Conservation (phyloP, 1,140 invertebrate genomes). For the Palaemon carinicauda region DNA sequence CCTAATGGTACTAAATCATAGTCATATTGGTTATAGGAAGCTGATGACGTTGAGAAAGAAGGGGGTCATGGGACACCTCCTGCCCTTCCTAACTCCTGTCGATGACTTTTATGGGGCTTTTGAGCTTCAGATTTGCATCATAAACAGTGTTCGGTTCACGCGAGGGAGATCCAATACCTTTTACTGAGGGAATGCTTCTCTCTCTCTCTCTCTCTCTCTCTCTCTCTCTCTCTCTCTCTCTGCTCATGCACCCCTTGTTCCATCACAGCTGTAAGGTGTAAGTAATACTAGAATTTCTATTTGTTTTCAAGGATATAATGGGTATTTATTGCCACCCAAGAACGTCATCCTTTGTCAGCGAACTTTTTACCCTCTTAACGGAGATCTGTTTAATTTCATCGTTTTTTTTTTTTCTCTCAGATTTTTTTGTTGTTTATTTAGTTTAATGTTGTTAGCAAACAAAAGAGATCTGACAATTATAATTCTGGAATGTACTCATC, state of each 20-base stretch:
- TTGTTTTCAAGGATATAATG: too few species aligned
- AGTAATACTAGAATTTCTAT: too few species aligned
- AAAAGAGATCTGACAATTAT: too few species aligned
- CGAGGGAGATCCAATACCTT: neutral
- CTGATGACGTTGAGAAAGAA: neutral
- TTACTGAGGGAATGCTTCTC: neutral
- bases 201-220: neutral
- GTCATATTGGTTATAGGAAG: neutral
- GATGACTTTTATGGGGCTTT: neutral
- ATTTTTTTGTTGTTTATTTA: too few species aligned
- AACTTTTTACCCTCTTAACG: too few species aligned
- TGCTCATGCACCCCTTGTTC: neutral
- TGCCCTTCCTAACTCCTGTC: neutral
- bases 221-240: neutral
- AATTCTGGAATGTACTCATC: too few species aligned
- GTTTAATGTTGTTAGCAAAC: too few species aligned
- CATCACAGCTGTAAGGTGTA: neutral
- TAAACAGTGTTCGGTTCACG: constrained; percentile 5
- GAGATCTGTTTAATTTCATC: too few species aligned
- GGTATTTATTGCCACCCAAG: too few species aligned
- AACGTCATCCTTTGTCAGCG: too few species aligned
- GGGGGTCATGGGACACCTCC: neutral
- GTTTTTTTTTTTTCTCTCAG: too few species aligned
- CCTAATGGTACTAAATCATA: neutral
- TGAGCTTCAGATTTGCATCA: constrained; percentile 25